These are phyloP conservation scores for Odontamblyopus rebecca DNA, from an alignment of 2,797 vertebrate genomes.

Conservation along the genomic window DNA sequence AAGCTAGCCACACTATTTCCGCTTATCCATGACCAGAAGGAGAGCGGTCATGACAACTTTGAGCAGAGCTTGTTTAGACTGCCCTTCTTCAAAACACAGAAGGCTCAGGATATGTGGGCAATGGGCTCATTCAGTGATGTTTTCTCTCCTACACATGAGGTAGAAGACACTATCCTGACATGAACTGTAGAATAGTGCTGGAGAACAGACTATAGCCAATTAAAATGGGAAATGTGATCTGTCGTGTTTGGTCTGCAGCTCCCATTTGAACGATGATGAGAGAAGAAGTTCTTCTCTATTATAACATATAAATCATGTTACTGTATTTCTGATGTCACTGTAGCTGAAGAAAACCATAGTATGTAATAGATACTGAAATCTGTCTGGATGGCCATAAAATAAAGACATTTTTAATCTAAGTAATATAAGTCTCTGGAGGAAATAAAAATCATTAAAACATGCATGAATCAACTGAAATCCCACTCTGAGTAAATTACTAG, in stretches of 20 bases:
- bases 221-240: conserved; percentile 35
- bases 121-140: not conserved
- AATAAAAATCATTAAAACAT: no score
- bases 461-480: no score
- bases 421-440: no score
- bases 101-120: conserved; percentile 51
- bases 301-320: conserved; percentile 26
- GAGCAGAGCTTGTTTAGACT: conserved; percentile 4
- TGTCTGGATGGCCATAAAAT: no score
- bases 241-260: conserved; percentile 19
- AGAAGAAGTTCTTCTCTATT: conserved; percentile 15
- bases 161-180: conserved; percentile 40
- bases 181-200: conserved; percentile 46
- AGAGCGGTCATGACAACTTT: conserved; percentile 6
- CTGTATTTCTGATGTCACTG: conserved; percentile 41
- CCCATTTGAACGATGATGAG: conserved; percentile 25
- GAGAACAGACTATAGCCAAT: conserved; percentile 33
- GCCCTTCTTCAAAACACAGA: conserved; percentile 23
- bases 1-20: not conserved
- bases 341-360: not conserved
- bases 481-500: no score
- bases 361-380: not conserved
- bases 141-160: conserved; percentile 36
- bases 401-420: no score
- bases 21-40: conserved; percentile 3